Percentiles rank a stretch among this genome's conserved stretches.
These are phyloP conservation scores for Sandelia bainsii DNA, from an alignment of 2,797 vertebrate species.

Conservation along the genomic window DNA sequence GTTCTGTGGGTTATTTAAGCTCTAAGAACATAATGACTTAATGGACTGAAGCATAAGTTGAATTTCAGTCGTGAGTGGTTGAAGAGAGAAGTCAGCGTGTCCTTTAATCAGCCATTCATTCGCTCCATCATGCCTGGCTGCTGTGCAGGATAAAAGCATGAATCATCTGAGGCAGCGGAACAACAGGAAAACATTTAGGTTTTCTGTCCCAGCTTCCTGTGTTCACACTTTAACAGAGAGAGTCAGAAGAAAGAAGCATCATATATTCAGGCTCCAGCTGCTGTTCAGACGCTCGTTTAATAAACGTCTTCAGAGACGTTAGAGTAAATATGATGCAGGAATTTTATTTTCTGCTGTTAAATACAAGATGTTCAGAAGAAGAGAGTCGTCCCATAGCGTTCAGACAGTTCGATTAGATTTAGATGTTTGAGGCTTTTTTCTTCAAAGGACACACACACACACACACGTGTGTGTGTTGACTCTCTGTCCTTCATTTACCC, in stretches of 20 bases:
- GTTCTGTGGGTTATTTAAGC: too few relatives aligned
- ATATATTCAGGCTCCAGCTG: background rate
- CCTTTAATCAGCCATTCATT: too few relatives aligned
- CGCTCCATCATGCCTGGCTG: too few relatives aligned
- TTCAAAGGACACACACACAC: slow-evolving; percentile 1
- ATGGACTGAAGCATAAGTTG: too few relatives aligned
- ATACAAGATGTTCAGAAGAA: slow-evolving; percentile 16
- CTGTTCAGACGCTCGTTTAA: slow-evolving; percentile 10
- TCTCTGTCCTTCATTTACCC: slow-evolving; percentile 43
- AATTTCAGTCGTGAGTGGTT: too few relatives aligned
- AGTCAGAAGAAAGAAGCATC: background rate
- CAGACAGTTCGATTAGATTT: background rate
- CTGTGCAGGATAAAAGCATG: too few relatives aligned
- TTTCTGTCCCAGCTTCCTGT: background rate
- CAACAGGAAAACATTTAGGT: too few relatives aligned
- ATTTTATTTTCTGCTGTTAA: background rate
- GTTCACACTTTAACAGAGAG: background rate
- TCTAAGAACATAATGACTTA: too few relatives aligned
- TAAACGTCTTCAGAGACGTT: slow-evolving; percentile 2
- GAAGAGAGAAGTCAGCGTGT: too few relatives aligned
- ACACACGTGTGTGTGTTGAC: slow-evolving; percentile 17
- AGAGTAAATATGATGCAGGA: slow-evolving; percentile 21
- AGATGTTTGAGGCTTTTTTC: slow-evolving; percentile 11
- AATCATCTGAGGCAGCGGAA: too few relatives aligned
- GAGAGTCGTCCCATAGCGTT: slow-evolving; percentile 20